phyloP scores from a whole-genome alignment of 2,888 invertebrate species.

The Caenorhabditis drosophilae region DNA sequence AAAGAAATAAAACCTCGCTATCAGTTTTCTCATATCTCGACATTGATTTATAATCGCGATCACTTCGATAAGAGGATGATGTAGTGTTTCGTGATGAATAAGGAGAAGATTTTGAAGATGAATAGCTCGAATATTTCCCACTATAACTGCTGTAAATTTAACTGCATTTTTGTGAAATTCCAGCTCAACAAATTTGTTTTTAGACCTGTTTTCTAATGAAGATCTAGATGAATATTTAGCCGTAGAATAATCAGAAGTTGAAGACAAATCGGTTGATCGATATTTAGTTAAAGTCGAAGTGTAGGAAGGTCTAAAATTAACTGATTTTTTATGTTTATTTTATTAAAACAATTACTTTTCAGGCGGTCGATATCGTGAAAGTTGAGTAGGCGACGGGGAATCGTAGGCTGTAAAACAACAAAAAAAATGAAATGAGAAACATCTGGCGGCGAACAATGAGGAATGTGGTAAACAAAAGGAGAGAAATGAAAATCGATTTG shows the following conservation, averaged over 20 bases:
- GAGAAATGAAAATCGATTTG: no score
- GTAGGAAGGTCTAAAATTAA: constrained; percentile 13
- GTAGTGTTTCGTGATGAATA: constrained; percentile 30
- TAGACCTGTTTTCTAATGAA: background rate
- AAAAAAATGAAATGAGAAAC: no score
- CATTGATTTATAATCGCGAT: constrained; percentile 31
- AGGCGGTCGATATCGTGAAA: constrained; percentile 29
- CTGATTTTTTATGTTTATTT: constrained; percentile 4
- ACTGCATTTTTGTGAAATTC: constrained; percentile 1
- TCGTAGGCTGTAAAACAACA: constrained; percentile 33
- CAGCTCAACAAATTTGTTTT: background rate
- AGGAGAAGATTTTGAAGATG: constrained; percentile 8
- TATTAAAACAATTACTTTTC: constrained; percentile 10
- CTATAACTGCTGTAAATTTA: constrained; percentile 20
- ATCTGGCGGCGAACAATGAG: no score
- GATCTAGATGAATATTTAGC: constrained; percentile 14
- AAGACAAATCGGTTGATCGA: constrained; percentile 25
- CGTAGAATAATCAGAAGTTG: constrained; percentile 18
- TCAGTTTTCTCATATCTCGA: constrained; percentile 26
- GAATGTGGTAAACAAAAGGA: no score
- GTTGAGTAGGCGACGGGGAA: constrained; percentile 15
- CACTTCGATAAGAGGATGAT: constrained; percentile 22
- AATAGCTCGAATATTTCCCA: constrained; percentile 7
- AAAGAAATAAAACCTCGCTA: no score
- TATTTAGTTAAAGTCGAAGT: constrained; percentile 24